phyloP scores from a whole-genome alignment of 2,113 vertebrate genomes.

The Tachysurus fulvidraco region DNA sequence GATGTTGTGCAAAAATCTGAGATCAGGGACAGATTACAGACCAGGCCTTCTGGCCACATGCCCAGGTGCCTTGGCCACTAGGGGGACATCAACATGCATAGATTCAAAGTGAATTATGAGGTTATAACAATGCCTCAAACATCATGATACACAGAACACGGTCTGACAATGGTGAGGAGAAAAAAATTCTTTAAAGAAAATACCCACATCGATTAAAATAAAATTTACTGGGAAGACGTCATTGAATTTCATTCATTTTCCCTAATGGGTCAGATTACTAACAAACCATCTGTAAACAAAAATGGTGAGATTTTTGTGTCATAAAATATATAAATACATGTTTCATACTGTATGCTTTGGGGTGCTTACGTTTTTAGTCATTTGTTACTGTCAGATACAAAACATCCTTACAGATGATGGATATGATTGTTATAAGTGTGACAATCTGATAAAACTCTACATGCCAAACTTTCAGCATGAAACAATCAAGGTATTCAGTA shows the following conservation, averaged over 20 bases:
- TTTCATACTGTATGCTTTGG: neutral
- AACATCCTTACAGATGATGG: constrained; percentile 1
- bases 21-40: neutral
- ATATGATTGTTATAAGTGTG: constrained; percentile 18
- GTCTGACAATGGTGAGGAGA: neutral
- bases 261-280: neutral
- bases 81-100: neutral
- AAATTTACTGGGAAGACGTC: neutral
- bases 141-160: neutral
- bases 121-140: neutral
- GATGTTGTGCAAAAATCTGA: constrained; percentile 17
- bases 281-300: neutral
- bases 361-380: neutral
- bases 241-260: no score
- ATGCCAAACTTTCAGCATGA: neutral
- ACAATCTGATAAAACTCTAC: neutral
- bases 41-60: neutral
- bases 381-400: neutral
- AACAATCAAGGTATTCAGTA: constrained; percentile 13
- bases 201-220: neutral
- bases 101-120: neutral
- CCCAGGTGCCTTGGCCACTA: neutral
- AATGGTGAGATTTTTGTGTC: neutral
- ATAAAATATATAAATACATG: neutral
- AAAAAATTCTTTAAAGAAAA: neutral